Evolutionary conservation across 2,888 invertebrate genomes (phyloP).

Genomic region (Gandaritis pyraliata): DNA sequence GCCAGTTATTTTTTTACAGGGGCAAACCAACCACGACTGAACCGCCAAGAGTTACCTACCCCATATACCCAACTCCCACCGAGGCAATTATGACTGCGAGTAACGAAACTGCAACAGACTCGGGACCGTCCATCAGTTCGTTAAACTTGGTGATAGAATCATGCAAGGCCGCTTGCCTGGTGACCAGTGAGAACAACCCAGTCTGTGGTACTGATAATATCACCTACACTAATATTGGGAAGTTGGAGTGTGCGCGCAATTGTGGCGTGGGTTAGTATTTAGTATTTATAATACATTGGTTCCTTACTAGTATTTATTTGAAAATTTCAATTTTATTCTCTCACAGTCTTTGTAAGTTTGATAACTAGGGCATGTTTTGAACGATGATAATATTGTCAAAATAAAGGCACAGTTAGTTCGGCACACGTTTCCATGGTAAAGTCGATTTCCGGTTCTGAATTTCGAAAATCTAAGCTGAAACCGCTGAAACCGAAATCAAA

Average conservation of each 20-base stretch:
- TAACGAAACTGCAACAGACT: background rate
- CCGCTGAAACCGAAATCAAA: too few relatives aligned
- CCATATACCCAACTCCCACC: conserved; percentile 8
- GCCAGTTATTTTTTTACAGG: conserved; percentile 7
- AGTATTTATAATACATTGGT: too few relatives aligned
- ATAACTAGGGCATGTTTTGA: too few relatives aligned
- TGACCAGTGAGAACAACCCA: conserved; percentile 12
- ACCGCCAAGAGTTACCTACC: conserved; percentile 19
- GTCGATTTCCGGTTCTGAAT: too few relatives aligned
- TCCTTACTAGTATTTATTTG: too few relatives aligned
- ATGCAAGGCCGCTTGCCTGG: conserved; percentile 11
- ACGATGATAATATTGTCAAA: too few relatives aligned
- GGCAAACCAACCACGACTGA: conserved; percentile 4
- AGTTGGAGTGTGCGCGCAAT: conserved; percentile 19
- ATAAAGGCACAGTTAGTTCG: too few relatives aligned
- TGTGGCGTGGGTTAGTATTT: conserved; percentile 29
- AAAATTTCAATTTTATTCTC: too few relatives aligned
- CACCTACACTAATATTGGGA: conserved; percentile 23
- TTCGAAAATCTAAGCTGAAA: too few relatives aligned
- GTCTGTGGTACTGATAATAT: conserved; percentile 30
- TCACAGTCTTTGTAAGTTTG: too few relatives aligned
- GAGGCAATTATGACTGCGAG: background rate
- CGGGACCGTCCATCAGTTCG: background rate
- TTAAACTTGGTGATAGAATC: background rate
- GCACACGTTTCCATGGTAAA: too few relatives aligned